Percentiles rank a stretch among this genome's conserved stretches.
These are phyloP conservation scores for Gallinago undulata DNA, from an alignment of 2,113 vertebrate genomes.

Conservation along the genomic window DNA sequence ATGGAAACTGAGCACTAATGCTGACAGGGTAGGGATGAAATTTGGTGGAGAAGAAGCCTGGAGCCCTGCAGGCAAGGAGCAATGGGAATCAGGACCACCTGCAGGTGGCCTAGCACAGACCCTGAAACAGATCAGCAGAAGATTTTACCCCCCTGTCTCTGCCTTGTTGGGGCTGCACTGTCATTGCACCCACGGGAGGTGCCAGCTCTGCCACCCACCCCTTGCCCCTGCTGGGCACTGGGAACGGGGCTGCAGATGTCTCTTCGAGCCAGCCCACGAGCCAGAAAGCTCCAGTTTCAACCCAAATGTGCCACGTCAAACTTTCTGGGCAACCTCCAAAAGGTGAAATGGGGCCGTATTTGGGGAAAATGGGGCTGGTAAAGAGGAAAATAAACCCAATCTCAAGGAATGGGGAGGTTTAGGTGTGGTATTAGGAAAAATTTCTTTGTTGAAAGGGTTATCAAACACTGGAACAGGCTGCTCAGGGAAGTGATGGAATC, in stretches of 20 bases:
- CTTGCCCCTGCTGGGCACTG: neutral
- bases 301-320: neutral
- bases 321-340: neutral
- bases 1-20: neutral
- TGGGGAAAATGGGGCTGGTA: neutral
- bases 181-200: fast-evolving
- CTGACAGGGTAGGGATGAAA: fast-evolving
- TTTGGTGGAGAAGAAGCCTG: neutral
- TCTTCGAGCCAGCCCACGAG: fast-evolving
- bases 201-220: fast-evolving
- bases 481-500: neutral
- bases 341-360: neutral
- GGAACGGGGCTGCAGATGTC: fast-evolving
- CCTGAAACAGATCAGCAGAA: neutral
- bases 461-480: neutral
- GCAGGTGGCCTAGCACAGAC: neutral
- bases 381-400: neutral
- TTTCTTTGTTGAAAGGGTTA: neutral
- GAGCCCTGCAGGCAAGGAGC: neutral
- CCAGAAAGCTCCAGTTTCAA: neutral
- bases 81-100: neutral
- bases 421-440: neutral
- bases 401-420: neutral
- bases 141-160: neutral
- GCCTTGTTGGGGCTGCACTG: neutral